Conservation (phyloP, 2,888 invertebrate genomes). For the Chrysomela aeneicollis region DNA sequence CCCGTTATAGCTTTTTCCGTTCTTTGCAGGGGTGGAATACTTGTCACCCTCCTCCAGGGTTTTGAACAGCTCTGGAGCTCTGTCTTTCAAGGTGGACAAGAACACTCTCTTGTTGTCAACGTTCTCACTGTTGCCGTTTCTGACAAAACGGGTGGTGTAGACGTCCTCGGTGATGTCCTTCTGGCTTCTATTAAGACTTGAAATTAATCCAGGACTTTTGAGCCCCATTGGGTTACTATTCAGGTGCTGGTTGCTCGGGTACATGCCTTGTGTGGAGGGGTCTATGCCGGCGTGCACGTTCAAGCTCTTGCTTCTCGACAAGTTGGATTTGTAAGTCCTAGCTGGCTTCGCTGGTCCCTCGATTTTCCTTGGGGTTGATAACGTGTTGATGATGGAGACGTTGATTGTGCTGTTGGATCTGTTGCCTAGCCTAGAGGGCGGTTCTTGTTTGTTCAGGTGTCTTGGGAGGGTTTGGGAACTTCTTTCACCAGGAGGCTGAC, state of each 20-base stretch:
- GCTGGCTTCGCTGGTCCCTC: constrained; percentile 80
- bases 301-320: constrained; percentile 85
- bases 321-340: constrained; percentile 75
- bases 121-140: constrained; percentile 63
- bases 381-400: constrained; percentile 69
- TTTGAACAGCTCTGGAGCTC: constrained; percentile 76
- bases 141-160: constrained; percentile 67
- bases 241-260: constrained; percentile 81
- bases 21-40: constrained; percentile 53
- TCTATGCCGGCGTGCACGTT: constrained; percentile 72
- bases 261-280: constrained; percentile 61
- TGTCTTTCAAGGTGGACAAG: constrained; percentile 72
- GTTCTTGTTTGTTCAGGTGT: constrained; percentile 57
- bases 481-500: constrained; percentile 61
- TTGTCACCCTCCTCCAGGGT: constrained; percentile 69
- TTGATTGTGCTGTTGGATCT: constrained; percentile 71
- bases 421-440: constrained; percentile 62
- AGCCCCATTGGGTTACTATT: constrained; percentile 76
- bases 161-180: constrained; percentile 72
- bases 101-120: constrained; percentile 67
- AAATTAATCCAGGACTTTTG: constrained; percentile 87
- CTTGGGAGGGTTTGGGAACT: constrained; percentile 82
- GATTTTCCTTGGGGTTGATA: constrained; percentile 54
- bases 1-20: constrained; percentile 53
- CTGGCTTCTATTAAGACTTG: constrained; percentile 84